Evolutionary conservation across 2,113 vertebrate species (phyloP).

Genomic region (Tinamus guttatus): DNA sequence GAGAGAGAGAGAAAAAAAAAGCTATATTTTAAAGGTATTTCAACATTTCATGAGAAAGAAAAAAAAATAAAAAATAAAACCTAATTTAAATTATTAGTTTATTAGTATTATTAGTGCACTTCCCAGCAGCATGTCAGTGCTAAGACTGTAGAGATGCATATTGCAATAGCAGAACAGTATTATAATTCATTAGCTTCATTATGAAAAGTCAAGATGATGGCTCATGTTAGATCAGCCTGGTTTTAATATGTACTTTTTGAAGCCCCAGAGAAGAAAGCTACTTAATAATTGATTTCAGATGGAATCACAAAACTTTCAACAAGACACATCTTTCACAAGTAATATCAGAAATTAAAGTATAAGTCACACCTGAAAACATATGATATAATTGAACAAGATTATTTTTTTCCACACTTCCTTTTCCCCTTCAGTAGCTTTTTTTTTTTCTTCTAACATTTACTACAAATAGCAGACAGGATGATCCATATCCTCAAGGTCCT

Average conservation of each 20-base stretch:
- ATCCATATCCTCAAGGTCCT: neutral
- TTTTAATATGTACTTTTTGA: neutral
- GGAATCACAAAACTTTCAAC: neutral
- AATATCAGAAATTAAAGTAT: neutral
- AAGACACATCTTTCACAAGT: neutral
- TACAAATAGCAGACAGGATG: neutral
- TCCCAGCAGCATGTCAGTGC: neutral
- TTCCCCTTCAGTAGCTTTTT: neutral
- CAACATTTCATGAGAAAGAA: neutral
- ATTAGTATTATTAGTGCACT: too few species aligned
- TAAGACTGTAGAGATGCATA: neutral
- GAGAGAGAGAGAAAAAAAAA: neutral
- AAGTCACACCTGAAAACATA: neutral
- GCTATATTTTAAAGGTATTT: accelerated
- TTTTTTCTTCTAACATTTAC: neutral
- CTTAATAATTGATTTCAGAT: neutral
- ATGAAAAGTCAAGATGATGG: neutral
- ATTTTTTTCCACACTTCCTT: neutral
- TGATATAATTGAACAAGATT: neutral
- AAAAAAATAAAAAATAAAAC: neutral
- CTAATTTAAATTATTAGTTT: neutral
- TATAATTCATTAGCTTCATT: neutral
- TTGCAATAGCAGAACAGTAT: neutral
- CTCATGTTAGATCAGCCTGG: neutral
- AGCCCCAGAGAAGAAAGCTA: neutral